phyloP scores from a whole-genome alignment of 2,888 invertebrate species.

The Dasypolia templi region DNA sequence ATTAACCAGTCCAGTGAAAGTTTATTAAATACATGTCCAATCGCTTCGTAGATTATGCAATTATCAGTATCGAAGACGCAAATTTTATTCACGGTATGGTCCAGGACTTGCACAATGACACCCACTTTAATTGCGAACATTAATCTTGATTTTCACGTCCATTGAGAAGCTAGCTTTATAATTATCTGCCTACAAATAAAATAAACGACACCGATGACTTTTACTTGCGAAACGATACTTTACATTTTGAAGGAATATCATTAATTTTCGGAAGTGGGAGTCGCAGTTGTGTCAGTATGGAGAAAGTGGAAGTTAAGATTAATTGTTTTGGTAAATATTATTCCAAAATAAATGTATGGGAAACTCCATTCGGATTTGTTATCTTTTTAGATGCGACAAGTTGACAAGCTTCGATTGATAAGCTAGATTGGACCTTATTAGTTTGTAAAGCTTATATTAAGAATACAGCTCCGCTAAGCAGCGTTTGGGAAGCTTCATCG shows the following conservation, averaged over 20 bases:
- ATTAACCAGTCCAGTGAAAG: slow-evolving; percentile 71
- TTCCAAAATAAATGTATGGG: slow-evolving; percentile 41
- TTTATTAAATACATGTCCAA: slow-evolving; percentile 67
- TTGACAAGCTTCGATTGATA: slow-evolving; percentile 8
- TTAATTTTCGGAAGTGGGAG: slow-evolving; percentile 53
- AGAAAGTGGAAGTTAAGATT: slow-evolving; percentile 51
- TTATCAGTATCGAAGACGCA: slow-evolving; percentile 64
- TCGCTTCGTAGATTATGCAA: slow-evolving; percentile 65
- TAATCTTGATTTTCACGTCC: slow-evolving; percentile 55
- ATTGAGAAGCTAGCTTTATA: slow-evolving; percentile 48
- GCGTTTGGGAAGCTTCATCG: too few relatives aligned
- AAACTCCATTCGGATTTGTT: slow-evolving; percentile 13
- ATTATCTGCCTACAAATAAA: slow-evolving; percentile 54
- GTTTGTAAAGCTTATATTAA: too few relatives aligned
- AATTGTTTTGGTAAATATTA: slow-evolving; percentile 47
- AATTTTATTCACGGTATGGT: slow-evolving; percentile 67
- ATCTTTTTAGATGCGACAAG: slow-evolving; percentile 14
- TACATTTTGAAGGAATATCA: slow-evolving; percentile 32
- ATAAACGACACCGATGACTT: slow-evolving; percentile 37
- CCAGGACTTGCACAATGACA: slow-evolving; percentile 62
- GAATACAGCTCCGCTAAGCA: too few relatives aligned
- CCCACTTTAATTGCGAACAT: slow-evolving; percentile 54
- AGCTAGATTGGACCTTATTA: too few relatives aligned
- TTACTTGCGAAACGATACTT: slow-evolving; percentile 36
- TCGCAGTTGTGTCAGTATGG: slow-evolving; percentile 35